Conservation (phyloP, 2,888 invertebrate genomes). For the Polia nebulosa region DNA sequence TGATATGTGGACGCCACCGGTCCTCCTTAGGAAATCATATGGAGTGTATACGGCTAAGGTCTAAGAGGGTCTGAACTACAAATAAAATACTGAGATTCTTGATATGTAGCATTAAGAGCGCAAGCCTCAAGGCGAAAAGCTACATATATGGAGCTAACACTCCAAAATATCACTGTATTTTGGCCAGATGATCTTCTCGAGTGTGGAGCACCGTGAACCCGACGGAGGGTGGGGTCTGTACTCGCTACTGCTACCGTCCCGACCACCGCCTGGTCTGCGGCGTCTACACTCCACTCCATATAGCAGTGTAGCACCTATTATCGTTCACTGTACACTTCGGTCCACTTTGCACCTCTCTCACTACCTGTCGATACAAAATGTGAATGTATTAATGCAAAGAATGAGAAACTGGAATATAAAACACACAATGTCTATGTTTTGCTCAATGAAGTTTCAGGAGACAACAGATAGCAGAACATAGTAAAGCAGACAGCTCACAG, state of each 20-base stretch:
- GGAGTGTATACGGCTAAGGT: slow-evolving; percentile 52
- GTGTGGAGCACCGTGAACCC: slow-evolving; percentile 27
- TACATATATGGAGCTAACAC: slow-evolving; percentile 70
- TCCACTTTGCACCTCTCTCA: slow-evolving; percentile 72
- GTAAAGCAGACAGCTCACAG: neutral
- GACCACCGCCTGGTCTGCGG: slow-evolving; percentile 15
- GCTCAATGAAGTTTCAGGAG: neutral
- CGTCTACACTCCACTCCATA: slow-evolving; percentile 72
- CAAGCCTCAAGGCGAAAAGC: slow-evolving; percentile 82
- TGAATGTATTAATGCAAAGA: neutral
- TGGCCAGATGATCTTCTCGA: slow-evolving; percentile 66
- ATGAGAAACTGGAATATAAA: neutral
- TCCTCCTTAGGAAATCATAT: slow-evolving; percentile 51
- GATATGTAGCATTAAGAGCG: slow-evolving; percentile 85
- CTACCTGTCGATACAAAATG: slow-evolving; percentile 33
- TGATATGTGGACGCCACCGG: slow-evolving; percentile 74
- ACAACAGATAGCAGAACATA: no score
- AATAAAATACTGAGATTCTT: slow-evolving; percentile 84
- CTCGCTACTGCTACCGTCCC: slow-evolving; percentile 30
- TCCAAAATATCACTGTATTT: slow-evolving; percentile 64
- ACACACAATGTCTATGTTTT: neutral
- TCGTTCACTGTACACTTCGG: slow-evolving; percentile 86
- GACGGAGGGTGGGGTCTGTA: slow-evolving; percentile 34
- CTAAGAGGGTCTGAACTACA: slow-evolving; percentile 62
- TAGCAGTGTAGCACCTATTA: slow-evolving; percentile 85